These are phyloP conservation scores for Paratrypauchen microcephalus DNA, from an alignment of 2,797 vertebrate species.

Conservation along the genomic window DNA sequence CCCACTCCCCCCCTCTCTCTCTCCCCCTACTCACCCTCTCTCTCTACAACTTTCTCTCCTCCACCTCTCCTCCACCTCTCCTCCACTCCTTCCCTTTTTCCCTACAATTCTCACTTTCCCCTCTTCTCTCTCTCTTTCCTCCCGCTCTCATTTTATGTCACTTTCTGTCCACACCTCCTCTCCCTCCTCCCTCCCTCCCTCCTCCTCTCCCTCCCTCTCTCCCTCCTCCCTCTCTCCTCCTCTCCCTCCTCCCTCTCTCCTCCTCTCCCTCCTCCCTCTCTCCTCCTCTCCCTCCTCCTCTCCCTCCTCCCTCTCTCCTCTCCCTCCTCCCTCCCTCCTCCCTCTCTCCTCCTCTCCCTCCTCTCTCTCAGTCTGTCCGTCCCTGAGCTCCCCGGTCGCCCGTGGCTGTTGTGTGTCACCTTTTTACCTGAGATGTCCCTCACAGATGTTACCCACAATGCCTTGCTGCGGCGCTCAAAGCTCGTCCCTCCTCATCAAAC, in stretches of 20 bases:
- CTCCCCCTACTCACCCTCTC: too few species aligned
- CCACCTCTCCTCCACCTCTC: constrained; percentile 8
- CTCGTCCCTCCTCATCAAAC: constrained; percentile 51
- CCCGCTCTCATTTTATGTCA: neutral
- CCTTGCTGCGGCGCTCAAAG: constrained; percentile 51
- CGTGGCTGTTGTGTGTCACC: constrained; percentile 65
- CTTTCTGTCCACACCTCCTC: neutral
- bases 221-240: neutral
- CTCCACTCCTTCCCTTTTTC: constrained; percentile 31
- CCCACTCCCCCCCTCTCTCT: too few species aligned
- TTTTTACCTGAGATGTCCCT: constrained; percentile 72
- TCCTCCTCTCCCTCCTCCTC: neutral
- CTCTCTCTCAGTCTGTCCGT: constrained; percentile 41
- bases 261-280: too few species aligned
- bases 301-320: neutral
- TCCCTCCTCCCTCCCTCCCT: neutral
- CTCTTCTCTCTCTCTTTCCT: too few species aligned
- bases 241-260: constrained; percentile 44
- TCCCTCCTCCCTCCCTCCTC: constrained; percentile 21
- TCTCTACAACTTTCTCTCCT: too few species aligned
- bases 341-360: neutral
- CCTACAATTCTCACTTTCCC: too few species aligned
- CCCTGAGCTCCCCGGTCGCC: constrained; percentile 55
- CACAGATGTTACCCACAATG: constrained; percentile 73
- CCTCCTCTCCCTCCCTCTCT: constrained; percentile 16